Percentiles rank a stretch among this genome's conserved stretches.
These are phyloP conservation scores for Lithodes maja DNA, from an alignment of 2,888 invertebrate species.

Conservation along the genomic window DNA sequence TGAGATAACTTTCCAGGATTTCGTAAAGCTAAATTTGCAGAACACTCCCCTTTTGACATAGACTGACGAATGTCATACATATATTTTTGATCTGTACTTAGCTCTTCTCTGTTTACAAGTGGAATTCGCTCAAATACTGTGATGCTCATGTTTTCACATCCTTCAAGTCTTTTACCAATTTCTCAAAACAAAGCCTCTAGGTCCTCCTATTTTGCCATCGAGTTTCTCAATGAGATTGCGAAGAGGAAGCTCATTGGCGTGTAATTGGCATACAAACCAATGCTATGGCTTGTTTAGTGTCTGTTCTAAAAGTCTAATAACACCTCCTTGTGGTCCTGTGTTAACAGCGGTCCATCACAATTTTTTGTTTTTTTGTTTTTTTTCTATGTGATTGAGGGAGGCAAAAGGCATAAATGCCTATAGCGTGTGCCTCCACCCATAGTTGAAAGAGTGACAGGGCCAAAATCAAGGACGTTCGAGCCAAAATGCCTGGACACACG, in stretches of 20 bases:
- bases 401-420: too few relatives aligned
- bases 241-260: conserved; percentile 1
- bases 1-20: too few relatives aligned
- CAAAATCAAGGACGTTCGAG: too few relatives aligned
- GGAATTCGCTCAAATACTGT: conserved; percentile 5
- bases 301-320: conserved; percentile 5
- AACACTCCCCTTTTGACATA: too few relatives aligned
- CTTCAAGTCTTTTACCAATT: conserved; percentile 10
- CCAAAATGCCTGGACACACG: too few relatives aligned
- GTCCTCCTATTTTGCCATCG: conserved; percentile 10
- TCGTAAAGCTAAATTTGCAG: too few relatives aligned
- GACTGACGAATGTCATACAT: neutral
- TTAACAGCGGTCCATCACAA: conserved; percentile 5
- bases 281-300: neutral
- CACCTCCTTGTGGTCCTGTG: neutral
- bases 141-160: neutral
- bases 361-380: too few relatives aligned
- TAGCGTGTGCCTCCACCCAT: too few relatives aligned
- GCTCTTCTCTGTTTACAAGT: neutral
- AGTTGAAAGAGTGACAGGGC: too few relatives aligned
- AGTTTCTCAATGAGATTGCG: neutral
- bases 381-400: too few relatives aligned
- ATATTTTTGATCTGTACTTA: conserved; percentile 11
- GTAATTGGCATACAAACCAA: conserved; percentile 11
- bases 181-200: neutral